A percentile compares a stretch with the other conserved stretches of the same genome.
phyloP scores from a whole-genome alignment of 2,113 vertebrate genomes.

The Bucco capensis region DNA sequence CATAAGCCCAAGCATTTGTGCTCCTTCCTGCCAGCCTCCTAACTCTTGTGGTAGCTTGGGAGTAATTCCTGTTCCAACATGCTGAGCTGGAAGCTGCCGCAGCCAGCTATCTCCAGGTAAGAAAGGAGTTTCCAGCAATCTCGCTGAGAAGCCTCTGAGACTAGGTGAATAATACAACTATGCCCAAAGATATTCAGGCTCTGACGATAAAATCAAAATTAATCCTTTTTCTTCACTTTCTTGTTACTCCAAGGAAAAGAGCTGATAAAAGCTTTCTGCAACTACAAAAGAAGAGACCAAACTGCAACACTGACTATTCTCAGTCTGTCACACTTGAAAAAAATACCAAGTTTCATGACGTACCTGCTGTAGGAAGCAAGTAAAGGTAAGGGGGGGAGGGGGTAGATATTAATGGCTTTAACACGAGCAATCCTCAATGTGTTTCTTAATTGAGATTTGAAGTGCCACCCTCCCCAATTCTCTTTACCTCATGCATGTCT shows the following conservation, averaged over 20 bases:
- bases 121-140: constrained; percentile 46
- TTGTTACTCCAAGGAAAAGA: background rate
- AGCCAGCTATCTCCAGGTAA: background rate
- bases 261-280: background rate
- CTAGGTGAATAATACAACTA: constrained; percentile 33
- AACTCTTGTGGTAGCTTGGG: background rate
- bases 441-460: background rate
- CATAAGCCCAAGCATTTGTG: background rate
- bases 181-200: constrained; percentile 3
- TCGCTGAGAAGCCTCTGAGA: constrained; percentile 44
- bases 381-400: too few species aligned
- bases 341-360: background rate
- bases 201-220: background rate
- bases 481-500: background rate
- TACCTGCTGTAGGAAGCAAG: background rate
- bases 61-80: constrained; percentile 42
- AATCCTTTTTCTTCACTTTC: background rate
- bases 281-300: background rate
- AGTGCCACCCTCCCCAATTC: background rate
- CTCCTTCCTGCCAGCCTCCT: constrained; percentile 22
- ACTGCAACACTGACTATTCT: background rate
- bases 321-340: background rate
- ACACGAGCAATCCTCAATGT: background rate
- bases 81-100: constrained; percentile 46
- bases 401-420: background rate